Evolutionary conservation across 2,113 vertebrate species (phyloP).

Genomic region (Noturus placidus): DNA sequence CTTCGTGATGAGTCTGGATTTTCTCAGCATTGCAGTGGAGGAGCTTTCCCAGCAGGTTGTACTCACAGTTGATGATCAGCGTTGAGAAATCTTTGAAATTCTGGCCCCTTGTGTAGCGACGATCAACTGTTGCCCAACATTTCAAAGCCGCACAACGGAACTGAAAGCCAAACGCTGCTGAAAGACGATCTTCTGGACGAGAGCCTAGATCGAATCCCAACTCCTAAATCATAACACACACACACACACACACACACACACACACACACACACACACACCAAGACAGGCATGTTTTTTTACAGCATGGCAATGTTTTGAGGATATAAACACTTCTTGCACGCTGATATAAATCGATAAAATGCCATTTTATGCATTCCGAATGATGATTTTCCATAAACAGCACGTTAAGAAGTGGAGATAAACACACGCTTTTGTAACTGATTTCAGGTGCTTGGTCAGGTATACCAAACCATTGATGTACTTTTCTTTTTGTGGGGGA

Average conservation of each 20-base stretch:
- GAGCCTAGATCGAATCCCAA: conserved; percentile 3
- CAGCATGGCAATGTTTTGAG: not conserved
- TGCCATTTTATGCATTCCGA: not conserved
- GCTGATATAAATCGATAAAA: not conserved
- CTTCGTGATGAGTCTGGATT: conserved; percentile 9
- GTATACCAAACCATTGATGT: not conserved
- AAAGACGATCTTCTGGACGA: not conserved
- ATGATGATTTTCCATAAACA: conserved; percentile 21
- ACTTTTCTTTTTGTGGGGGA: not conserved
- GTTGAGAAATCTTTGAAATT: conserved; percentile 56
- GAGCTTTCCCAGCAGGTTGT: conserved; percentile 30
- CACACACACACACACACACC: not conserved
- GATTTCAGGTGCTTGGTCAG: conserved; percentile 37
- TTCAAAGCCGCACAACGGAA: conserved; percentile 31
- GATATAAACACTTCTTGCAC: not conserved
- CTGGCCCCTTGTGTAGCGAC: not conserved
- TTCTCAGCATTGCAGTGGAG: conserved; percentile 32
- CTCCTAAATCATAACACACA: conserved; percentile 9
- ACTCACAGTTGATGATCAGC: conserved; percentile 30
- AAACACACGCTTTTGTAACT: conserved; percentile 9
- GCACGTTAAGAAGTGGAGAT: not conserved
- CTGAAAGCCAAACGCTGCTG: conserved; percentile 35
- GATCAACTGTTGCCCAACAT: conserved; percentile 53
- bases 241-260: not conserved
- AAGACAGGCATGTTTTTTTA: not conserved